Conservation (phyloP, 2,797 vertebrate genomes). For the Bryconaethiops microstoma region DNA sequence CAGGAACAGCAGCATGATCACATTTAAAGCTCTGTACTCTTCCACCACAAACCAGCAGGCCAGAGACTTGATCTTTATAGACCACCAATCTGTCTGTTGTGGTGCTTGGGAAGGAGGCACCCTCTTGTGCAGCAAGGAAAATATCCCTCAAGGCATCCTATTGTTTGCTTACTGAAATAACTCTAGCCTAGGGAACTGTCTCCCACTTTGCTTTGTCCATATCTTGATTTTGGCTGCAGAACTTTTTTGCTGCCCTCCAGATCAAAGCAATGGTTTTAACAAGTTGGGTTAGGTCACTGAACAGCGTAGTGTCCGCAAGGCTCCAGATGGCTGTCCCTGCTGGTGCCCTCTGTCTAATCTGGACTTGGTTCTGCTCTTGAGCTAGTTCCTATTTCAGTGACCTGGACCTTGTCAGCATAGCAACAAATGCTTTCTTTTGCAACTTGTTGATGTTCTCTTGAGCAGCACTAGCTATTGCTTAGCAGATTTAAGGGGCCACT, state of each 20-base stretch:
- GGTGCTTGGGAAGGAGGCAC: conserved; percentile 21
- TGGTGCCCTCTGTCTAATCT: conserved; percentile 9
- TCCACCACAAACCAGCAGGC: conserved; percentile 41
- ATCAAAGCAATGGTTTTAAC: conserved; percentile 42
- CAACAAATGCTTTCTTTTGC: conserved; percentile 44
- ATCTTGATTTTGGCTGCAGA: neutral
- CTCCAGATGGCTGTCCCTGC: conserved; percentile 10
- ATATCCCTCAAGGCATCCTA: conserved; percentile 17
- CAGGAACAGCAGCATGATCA: conserved; percentile 24
- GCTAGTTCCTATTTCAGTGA: neutral
- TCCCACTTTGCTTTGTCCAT: conserved; percentile 25
- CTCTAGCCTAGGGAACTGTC: neutral
- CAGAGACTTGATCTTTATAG: conserved; percentile 29
- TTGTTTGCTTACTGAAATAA: conserved; percentile 18
- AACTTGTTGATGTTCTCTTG: conserved; percentile 38
- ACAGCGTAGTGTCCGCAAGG: conserved; percentile 28
- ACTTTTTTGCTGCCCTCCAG: conserved; percentile 32
- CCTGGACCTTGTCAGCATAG: conserved; percentile 14
- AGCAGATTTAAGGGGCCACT: conserved; percentile 44
- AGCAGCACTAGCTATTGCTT: conserved; percentile 22
- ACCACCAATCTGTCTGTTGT: conserved; percentile 29
- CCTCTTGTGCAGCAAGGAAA: conserved; percentile 28
- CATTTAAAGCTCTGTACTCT: conserved; percentile 46
- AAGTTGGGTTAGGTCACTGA: conserved; percentile 20
- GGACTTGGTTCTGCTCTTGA: neutral